Conservation (phyloP, 2,888 invertebrate species). For the Drosophila paracracens region DNA sequence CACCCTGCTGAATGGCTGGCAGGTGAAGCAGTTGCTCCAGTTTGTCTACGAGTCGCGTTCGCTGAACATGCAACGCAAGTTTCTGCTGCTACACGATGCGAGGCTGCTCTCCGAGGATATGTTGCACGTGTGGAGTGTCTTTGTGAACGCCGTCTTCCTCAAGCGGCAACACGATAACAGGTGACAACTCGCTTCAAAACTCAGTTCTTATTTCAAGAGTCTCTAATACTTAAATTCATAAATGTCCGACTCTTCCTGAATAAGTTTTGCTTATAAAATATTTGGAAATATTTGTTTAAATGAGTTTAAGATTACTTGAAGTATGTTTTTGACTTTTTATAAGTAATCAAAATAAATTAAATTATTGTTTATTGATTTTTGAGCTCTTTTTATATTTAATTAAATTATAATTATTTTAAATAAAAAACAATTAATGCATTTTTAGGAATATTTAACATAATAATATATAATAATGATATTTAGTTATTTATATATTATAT, state of each 20-base stretch:
- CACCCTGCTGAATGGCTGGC: constrained; percentile 89
- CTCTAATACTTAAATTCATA: background rate
- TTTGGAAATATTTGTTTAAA: background rate
- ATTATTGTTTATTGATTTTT: background rate
- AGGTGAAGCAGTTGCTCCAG: constrained; percentile 88
- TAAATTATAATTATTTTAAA: background rate
- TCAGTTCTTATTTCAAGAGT: no score
- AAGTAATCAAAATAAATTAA: background rate
- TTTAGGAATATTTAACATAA: no score
- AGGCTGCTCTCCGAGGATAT: constrained; percentile 88
- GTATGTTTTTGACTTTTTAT: background rate
- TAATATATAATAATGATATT: background rate
- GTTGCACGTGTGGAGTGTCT: constrained; percentile 91
- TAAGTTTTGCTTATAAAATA: background rate
- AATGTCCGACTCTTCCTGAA: background rate
- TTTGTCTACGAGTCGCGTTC: constrained; percentile 90
- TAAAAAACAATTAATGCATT: no score
- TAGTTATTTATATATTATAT: background rate
- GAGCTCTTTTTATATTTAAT: no score
- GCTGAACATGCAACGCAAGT: constrained; percentile 90
- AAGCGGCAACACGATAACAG: constrained; percentile 80
- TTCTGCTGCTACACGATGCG: constrained; percentile 89
- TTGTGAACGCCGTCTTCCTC: constrained; percentile 91
- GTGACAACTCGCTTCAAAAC: constrained; percentile 18
- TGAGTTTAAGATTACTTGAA: background rate